Conservation (phyloP, 1,140 invertebrate species). For the Cepaea nemoralis region DNA sequence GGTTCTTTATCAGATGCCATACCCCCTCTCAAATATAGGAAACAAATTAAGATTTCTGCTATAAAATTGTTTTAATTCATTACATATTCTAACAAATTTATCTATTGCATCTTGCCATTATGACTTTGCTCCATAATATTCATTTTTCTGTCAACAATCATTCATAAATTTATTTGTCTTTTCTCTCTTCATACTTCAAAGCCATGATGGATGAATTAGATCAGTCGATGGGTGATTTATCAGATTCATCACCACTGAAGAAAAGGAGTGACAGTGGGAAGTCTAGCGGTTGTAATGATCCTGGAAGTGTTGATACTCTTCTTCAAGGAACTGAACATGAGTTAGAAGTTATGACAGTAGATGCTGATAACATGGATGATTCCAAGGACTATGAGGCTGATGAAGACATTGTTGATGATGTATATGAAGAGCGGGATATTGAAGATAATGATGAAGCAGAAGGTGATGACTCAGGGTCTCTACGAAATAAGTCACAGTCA, state of each 20-base stretch:
- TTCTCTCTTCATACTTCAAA: too few relatives aligned
- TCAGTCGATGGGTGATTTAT: background rate
- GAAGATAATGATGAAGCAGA: background rate
- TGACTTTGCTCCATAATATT: too few relatives aligned
- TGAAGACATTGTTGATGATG: background rate
- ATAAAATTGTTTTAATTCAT: too few relatives aligned
- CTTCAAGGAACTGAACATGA: background rate
- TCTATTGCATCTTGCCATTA: too few relatives aligned
- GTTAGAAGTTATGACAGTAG: background rate
- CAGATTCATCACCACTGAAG: background rate
- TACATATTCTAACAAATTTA: too few relatives aligned
- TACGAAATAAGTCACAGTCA: background rate
- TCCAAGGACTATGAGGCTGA: background rate
- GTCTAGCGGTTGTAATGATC: background rate
- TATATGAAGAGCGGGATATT: background rate
- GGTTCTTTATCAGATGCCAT: too few relatives aligned
- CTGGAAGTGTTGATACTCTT: background rate
- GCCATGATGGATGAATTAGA: too few relatives aligned
- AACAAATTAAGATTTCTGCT: too few relatives aligned
- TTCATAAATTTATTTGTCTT: too few relatives aligned
- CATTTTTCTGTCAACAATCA: too few relatives aligned
- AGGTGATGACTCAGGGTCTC: background rate
- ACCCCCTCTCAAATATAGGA: too few relatives aligned
- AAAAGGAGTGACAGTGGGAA: background rate
- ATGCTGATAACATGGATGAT: background rate